These are phyloP conservation scores for Phengaris arion DNA, from an alignment of 2,888 invertebrate species.

Conservation along the genomic window DNA sequence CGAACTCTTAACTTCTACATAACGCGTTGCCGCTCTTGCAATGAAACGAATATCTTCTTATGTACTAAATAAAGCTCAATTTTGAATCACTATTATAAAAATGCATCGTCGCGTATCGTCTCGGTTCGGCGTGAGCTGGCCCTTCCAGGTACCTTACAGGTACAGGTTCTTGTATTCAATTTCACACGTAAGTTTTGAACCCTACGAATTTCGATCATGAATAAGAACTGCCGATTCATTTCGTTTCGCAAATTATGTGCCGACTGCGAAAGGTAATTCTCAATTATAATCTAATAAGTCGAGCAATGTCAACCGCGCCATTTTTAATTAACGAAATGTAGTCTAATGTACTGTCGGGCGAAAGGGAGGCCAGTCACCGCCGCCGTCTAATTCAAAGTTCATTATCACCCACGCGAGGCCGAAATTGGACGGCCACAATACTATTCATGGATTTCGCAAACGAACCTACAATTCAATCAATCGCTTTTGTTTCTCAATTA, in stretches of 20 bases:
- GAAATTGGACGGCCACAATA: slow-evolving; percentile 35
- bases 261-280: neutral
- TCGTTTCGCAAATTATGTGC: neutral
- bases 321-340: slow-evolving; percentile 28
- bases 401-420: slow-evolving; percentile 38
- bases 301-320: slow-evolving; percentile 26
- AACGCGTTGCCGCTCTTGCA: no score
- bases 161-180: no score
- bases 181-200: no score
- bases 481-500: slow-evolving; percentile 25
- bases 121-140: no score
- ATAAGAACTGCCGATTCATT: no score
- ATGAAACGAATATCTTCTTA: no score
- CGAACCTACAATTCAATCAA: slow-evolving; percentile 34
- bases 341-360: slow-evolving; percentile 29
- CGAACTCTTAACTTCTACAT: no score
- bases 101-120: no score
- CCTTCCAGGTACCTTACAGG: no score
- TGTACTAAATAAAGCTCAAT: no score
- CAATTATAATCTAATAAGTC: slow-evolving; percentile 13
- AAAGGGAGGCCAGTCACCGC: slow-evolving; percentile 38
- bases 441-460: slow-evolving; percentile 34
- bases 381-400: slow-evolving; percentile 38
- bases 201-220: no score
- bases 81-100: no score